A percentile compares a stretch with the other conserved stretches of the same genome.
Conservation (phyloP, 2,797 vertebrate species). For the Holocentrus rufus region DNA sequence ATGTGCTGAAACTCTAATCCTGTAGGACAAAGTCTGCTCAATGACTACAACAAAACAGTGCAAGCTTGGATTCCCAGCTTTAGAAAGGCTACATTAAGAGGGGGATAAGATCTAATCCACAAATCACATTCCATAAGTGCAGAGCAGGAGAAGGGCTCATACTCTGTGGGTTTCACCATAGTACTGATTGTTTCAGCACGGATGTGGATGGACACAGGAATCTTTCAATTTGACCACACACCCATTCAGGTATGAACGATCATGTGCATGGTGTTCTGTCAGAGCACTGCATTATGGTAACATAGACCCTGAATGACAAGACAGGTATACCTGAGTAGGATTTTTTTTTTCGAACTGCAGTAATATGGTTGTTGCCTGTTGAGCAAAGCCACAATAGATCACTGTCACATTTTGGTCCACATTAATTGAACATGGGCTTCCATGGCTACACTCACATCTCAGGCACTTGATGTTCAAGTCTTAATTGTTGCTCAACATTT, state of each 20-base stretch:
- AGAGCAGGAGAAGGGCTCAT: conserved; percentile 64
- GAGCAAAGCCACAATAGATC: no score
- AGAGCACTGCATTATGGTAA: not conserved
- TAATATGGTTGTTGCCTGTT: no score
- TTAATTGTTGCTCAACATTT: no score
- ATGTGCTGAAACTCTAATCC: conserved; percentile 76
- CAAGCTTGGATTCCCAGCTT: conserved; percentile 67
- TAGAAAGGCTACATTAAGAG: conserved; percentile 67
- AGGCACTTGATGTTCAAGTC: no score
- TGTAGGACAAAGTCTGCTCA: conserved; percentile 64
- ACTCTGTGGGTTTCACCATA: conserved; percentile 39
- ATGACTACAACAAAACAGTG: conserved; percentile 68
- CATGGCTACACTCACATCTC: no score
- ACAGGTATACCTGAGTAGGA: no score
- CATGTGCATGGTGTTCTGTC: not conserved
- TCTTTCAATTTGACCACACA: conserved; percentile 57
- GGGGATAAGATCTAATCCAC: conserved; percentile 76
- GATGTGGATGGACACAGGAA: conserved; percentile 36
- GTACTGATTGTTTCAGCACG: conserved; percentile 47
- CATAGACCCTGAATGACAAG: not conserved
- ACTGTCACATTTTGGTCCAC: no score
- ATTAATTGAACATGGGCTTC: no score
- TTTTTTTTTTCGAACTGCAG: no score
- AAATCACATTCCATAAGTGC: conserved; percentile 84
- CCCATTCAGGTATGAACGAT: conserved; percentile 39